A percentile compares a stretch with the other conserved stretches of the same genome.
These are phyloP conservation scores for Mungos mungo DNA, from an alignment of 2,113 vertebrate genomes.

Conservation along the genomic window DNA sequence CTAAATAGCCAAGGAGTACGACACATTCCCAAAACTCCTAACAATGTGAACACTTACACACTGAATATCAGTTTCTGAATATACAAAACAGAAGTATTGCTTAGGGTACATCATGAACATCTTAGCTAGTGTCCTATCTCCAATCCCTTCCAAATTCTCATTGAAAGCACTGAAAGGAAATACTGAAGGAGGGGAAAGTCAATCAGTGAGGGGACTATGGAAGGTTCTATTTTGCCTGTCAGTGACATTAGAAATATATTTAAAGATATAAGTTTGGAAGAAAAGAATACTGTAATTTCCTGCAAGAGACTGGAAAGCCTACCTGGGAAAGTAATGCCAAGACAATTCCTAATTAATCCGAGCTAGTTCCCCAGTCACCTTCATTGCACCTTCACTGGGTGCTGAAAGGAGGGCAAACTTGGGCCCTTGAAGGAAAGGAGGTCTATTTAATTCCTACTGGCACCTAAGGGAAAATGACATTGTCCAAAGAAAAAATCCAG, in stretches of 20 bases:
- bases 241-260: neutral
- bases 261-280: neutral
- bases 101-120: neutral
- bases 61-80: neutral
- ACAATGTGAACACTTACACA: neutral
- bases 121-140: neutral
- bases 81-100: neutral
- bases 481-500: neutral
- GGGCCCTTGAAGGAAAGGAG: neutral
- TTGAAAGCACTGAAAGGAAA: neutral
- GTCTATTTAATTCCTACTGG: neutral
- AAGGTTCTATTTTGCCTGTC: neutral
- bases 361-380: neutral
- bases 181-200: neutral
- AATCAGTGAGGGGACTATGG: neutral
- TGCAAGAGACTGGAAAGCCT: neutral
- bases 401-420: neutral
- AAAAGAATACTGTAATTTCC: neutral
- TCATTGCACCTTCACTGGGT: neutral
- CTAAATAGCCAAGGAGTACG: neutral
- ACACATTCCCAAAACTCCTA: neutral
- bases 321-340: neutral
- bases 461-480: slow-evolving; percentile 1
- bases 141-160: slow-evolving; percentile 31
- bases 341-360: neutral